These are phyloP conservation scores for Nycticorax nycticorax DNA, from an alignment of 2,113 vertebrate species.

Conservation along the genomic window DNA sequence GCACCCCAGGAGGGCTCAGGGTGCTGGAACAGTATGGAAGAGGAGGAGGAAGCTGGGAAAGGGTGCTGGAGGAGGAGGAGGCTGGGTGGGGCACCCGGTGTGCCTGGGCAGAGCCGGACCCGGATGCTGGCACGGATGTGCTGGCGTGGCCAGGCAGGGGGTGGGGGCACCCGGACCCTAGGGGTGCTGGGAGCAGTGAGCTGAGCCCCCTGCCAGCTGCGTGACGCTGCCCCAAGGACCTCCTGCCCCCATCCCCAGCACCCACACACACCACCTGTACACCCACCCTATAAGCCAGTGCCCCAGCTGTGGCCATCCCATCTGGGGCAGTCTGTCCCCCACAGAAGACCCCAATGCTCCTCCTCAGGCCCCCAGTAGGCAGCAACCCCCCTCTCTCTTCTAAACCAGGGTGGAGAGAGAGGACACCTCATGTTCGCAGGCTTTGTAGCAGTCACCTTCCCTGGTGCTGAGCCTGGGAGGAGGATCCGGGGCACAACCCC, in stretches of 20 bases:
- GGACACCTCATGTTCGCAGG: background rate
- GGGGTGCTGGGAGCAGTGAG: background rate
- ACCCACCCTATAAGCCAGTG: background rate
- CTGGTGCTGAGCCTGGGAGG: background rate
- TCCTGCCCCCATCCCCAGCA: background rate
- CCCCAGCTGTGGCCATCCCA: background rate
- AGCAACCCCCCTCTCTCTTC: background rate
- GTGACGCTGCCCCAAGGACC: background rate
- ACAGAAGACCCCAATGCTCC: background rate
- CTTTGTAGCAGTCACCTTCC: background rate
- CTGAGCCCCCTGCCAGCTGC: background rate
- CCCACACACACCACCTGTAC: rapidly evolving
- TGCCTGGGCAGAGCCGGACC: conserved; percentile 3
- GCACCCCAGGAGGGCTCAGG: background rate
- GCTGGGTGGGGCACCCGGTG: conserved; percentile 7
- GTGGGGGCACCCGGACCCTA: background rate
- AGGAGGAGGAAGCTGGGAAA: background rate
- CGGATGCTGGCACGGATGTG: conserved; percentile 75
- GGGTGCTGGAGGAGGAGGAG: background rate
- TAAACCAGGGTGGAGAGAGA: background rate
- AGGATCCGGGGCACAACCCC: background rate
- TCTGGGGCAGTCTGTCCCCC: background rate
- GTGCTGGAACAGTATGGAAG: background rate
- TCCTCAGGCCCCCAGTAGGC: background rate
- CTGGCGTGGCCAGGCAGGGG: background rate